Percentiles rank a stretch among this genome's conserved stretches.
phyloP scores from a whole-genome alignment of 2,888 invertebrate genomes.

The Penaeus monodon region DNA sequence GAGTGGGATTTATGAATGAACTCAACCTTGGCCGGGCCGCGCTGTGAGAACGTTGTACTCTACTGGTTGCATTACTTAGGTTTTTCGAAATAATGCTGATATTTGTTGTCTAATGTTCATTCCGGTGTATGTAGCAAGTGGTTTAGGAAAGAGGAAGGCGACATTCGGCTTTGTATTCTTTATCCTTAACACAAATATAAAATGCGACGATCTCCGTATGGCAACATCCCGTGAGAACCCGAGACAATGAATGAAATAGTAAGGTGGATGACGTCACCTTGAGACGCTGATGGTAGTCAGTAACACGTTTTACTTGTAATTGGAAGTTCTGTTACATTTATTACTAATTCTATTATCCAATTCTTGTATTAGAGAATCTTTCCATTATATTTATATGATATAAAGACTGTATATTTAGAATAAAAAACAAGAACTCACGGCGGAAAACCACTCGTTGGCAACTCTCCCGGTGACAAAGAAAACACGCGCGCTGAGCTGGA shows the following conservation, averaged over 20 bases:
- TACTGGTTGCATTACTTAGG: background rate
- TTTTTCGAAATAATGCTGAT: background rate
- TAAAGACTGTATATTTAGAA: background rate
- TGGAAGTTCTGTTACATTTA: too few relatives aligned
- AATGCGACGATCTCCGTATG: background rate
- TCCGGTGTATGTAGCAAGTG: too few relatives aligned
- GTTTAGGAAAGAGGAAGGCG: too few relatives aligned
- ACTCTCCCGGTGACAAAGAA: conserved; percentile 44
- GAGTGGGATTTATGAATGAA: conserved; percentile 32
- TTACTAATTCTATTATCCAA: too few relatives aligned
- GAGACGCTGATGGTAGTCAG: background rate
- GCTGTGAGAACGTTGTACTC: too few relatives aligned
- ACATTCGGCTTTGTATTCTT: too few relatives aligned
- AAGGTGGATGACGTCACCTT: conserved; percentile 34
- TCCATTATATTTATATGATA: too few relatives aligned
- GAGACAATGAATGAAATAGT: conserved; percentile 49
- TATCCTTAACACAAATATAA: too few relatives aligned
- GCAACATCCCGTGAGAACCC: conserved; percentile 30
- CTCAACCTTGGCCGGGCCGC: conserved; percentile 20
- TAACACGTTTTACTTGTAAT: too few relatives aligned
- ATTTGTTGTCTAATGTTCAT: too few relatives aligned
- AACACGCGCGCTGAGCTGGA: conserved; percentile 23
- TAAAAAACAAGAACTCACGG: background rate
- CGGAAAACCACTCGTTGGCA: conserved; percentile 1
- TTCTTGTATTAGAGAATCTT: too few relatives aligned